A percentile compares a stretch with the other conserved stretches of the same genome.
These are phyloP conservation scores for Ctenosaura bakeri DNA, from an alignment of 2,797 vertebrate species.

Conservation along the genomic window DNA sequence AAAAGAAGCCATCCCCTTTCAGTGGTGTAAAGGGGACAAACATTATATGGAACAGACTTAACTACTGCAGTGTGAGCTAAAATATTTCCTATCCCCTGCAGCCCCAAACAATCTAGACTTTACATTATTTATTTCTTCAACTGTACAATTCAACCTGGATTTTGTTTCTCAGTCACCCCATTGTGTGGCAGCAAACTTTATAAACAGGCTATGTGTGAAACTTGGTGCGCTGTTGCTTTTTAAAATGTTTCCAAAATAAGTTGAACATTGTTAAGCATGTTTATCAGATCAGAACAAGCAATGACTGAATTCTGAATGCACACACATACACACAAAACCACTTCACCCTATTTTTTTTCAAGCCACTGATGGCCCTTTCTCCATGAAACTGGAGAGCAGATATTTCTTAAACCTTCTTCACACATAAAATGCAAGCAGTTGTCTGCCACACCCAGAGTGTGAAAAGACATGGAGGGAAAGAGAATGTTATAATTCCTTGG, in stretches of 20 bases:
- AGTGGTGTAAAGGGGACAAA: neutral
- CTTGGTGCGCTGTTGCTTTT: neutral
- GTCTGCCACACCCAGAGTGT: conserved; percentile 26
- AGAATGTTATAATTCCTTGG: neutral
- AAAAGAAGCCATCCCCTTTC: neutral
- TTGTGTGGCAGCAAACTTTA: neutral
- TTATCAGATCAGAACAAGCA: conserved; percentile 44
- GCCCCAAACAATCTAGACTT: neutral
- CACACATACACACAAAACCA: too few species aligned
- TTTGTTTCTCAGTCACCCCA: neutral
- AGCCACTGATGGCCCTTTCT: neutral
- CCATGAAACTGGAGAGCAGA: neutral
- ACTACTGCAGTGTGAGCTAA: neutral
- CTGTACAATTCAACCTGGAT: neutral
- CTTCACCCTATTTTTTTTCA: neutral
- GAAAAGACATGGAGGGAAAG: conserved; percentile 18
- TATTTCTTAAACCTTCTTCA: neutral
- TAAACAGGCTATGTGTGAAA: neutral
- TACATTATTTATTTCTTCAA: neutral
- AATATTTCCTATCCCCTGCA: neutral
- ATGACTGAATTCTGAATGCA: conserved; percentile 16
- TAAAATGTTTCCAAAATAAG: conserved; percentile 12
- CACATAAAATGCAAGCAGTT: conserved; percentile 18
- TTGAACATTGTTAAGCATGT: conserved; percentile 6
- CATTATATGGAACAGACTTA: too few species aligned